Base-by-base conservation (phyloP, 2,797 vertebrate genomes). In the Hypotaenidia philippensis region DNA sequence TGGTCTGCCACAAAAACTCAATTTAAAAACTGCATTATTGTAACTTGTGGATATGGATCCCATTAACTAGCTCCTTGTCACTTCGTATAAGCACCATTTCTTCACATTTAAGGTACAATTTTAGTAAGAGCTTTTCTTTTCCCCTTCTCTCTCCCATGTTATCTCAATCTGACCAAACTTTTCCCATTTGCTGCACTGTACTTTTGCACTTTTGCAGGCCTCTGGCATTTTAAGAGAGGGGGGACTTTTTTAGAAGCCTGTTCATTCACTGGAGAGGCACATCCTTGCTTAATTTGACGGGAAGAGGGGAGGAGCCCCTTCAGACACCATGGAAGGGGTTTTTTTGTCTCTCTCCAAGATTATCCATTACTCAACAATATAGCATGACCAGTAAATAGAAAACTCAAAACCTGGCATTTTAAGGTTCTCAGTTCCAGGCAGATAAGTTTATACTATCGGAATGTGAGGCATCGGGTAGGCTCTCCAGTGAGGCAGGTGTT, bases 41-140 rank as follows among this genome's bases (percentile, higher is more conserved):
- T 87, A 93, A 85, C 93, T 94, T 87, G 91, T 87, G 94, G 93
- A 93, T 94, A 96, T 78, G 78, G 96, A 95, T 95, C 92, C 95
- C 88, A 91, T 94, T 95, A 91, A 91, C 74, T 76, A 88, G 85
- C 82, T 94, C 68, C 92, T 94, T 95, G 93, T 94, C 87, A 93
- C 87, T 94, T 87, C 86, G 59, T 55, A 89, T 57, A 87, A 94
- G 70, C 45, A 85, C 41, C 45, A 34, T 95, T 94, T 96, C 80
- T 75, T 93, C 72, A 74, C 44, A 59, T 83, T 94, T 88, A 91
- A 82, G 87, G 83, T 72, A 90, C 69, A 82, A 87, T 94, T 96
- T 93, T 77, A 59, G 85, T 29, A 52, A 66, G 25, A 87, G 69
- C 29, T 86, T 82, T 74, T 50, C 8, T 86, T 49, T 81, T 69